Evolutionary conservation across 2,888 invertebrate genomes (phyloP).

Genomic region (Sericinus montela): DNA sequence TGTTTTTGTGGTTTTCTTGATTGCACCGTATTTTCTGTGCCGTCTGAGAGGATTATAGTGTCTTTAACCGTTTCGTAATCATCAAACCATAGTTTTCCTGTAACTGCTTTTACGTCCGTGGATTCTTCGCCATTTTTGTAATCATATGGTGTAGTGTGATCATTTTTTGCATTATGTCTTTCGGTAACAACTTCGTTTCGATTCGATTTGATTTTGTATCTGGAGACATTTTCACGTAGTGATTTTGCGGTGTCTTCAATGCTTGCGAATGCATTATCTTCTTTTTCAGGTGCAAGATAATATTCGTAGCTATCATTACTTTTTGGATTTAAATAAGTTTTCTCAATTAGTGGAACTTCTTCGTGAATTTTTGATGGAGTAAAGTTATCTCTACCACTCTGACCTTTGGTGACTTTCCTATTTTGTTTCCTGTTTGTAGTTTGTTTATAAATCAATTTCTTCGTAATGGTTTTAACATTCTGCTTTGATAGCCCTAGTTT

Average conservation of each 20-base stretch:
- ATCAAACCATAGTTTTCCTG: constrained; percentile 33
- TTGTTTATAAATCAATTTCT: not conserved
- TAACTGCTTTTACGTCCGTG: constrained; percentile 35
- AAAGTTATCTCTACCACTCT: not conserved
- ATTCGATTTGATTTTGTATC: not conserved
- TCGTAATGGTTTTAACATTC: not conserved
- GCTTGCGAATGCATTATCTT: not conserved
- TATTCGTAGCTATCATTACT: not conserved
- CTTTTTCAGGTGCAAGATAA: not conserved
- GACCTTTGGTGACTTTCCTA: not conserved
- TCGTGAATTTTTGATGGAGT: not conserved
- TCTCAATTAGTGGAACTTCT: not conserved
- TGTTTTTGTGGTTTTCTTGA: constrained; percentile 1
- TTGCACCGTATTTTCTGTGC: constrained; percentile 1
- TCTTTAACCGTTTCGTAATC: constrained; percentile 20
- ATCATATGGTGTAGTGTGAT: not conserved
- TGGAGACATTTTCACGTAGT: not conserved
- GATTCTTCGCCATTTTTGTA: constrained; percentile 1
- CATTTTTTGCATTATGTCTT: not conserved
- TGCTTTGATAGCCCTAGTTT: not conserved
- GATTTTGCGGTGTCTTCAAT: not conserved
- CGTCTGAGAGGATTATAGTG: constrained; percentile 4
- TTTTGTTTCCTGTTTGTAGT: not conserved
- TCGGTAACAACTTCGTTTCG: constrained; percentile 4
- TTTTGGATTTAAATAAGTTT: not conserved